Evolutionary conservation across 64 coral and sea anemone genomes (phyloP), one percentile per base, ranked within the genome.

Genomic region (Cladopsammia gracilis): DNA sequence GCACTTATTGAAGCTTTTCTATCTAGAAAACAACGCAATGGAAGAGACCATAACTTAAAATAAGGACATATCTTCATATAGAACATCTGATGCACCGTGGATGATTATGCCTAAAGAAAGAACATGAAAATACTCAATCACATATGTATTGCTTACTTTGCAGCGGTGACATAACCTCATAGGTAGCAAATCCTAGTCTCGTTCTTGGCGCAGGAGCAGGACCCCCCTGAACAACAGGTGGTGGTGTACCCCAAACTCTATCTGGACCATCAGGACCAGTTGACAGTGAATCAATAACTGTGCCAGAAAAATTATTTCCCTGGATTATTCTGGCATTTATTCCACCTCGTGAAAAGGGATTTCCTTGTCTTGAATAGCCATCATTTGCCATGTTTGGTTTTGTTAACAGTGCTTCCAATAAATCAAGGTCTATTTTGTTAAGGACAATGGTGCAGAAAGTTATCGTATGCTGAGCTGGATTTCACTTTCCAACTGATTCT

Each of bases 291-390:
- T 78, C 76, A 78, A 78, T 9, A 11, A 78, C 76, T 61, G 12
- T 80, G 2, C 77, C 77, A 19, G 56, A 80, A 24, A 80, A 80
- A 61, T 34, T 56, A 78, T 78, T 34, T 60, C 51, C 23, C 51
- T 78, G 75, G 57, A 57, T 78, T 8, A 25, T 58, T 57, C 75
- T 49, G 22, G 22, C 10, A 57, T 56, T 78, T 14, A 52, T 25
- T 11, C 6, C 24, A 78, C 10, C 14, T 19, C 20, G 7, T 24
- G 80, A 67, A 68, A 52, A 13, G 46, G 44, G 46, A 64, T 67
- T 84, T 68, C 22, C 19, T 68, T 84, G 62, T n/a, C 62, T 84
- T 84, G 80, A 67, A 68, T 48, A 51, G 61, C 12, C 10, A 19
- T 49, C n/a, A 51, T 49, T 52, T 69, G 43, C 61, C 80, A 84